Evolutionary conservation across 2,797 vertebrate species (phyloP).

Genomic region (Austrolebias charrua): DNA sequence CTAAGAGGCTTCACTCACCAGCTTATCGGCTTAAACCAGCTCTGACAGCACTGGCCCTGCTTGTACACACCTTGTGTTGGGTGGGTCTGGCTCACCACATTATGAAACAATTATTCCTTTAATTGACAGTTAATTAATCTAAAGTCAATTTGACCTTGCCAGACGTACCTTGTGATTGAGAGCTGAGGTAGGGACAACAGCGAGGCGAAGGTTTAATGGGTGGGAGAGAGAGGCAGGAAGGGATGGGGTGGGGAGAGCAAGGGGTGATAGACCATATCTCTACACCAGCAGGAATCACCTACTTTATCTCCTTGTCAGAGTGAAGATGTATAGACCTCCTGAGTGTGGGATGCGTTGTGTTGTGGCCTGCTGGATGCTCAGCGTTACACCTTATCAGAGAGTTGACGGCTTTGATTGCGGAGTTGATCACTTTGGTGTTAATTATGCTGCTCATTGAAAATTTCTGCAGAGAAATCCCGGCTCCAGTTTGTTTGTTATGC

Average conservation of each 20-base stretch:
- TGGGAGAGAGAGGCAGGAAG: slow-evolving; percentile 10
- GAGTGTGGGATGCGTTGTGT: slow-evolving; percentile 4
- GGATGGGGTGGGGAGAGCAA: slow-evolving; percentile 9
- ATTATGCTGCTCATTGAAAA: slow-evolving; percentile 53
- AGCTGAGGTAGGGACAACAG: slow-evolving; percentile 39
- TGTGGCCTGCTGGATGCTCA: slow-evolving; percentile 13
- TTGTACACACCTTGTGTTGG: slow-evolving; percentile 57
- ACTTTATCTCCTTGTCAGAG: slow-evolving; percentile 39
- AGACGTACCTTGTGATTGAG: slow-evolving; percentile 74
- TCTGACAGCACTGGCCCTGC: slow-evolving; percentile 67
- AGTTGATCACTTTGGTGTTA: slow-evolving; percentile 62
- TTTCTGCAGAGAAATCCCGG: slow-evolving; percentile 19
- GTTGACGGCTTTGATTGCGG: slow-evolving; percentile 59
- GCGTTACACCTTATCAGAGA: slow-evolving; percentile 53
- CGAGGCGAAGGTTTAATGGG: slow-evolving; percentile 26
- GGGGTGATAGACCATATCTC: slow-evolving; percentile 46
- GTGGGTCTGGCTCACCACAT: slow-evolving; percentile 61
- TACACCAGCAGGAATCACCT: slow-evolving; percentile 32
- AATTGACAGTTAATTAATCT: slow-evolving; percentile 86
- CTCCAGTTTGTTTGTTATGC: slow-evolving; percentile 6
- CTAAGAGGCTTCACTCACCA: slow-evolving; percentile 50
- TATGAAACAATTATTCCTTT: slow-evolving; percentile 80
- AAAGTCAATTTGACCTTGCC: slow-evolving; percentile 84
- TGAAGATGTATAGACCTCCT: slow-evolving; percentile 17
- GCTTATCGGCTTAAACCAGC: slow-evolving; percentile 67